These are phyloP conservation scores for Melanerpes aurifrons DNA, from an alignment of 2,113 vertebrate genomes.

Conservation along the genomic window DNA sequence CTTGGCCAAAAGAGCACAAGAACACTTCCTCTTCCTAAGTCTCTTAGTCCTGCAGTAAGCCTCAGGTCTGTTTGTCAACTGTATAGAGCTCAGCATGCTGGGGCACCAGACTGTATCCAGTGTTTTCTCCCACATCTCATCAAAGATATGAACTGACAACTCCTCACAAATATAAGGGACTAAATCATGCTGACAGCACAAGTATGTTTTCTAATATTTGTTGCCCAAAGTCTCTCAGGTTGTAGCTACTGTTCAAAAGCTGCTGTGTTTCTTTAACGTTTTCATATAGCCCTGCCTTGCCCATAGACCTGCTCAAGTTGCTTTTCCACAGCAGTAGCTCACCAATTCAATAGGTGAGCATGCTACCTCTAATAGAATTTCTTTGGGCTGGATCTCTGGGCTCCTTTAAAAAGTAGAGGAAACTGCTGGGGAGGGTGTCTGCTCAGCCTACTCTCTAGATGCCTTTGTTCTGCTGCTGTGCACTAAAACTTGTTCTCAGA, in stretches of 20 bases:
- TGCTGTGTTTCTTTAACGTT: background rate
- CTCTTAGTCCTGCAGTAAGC: background rate
- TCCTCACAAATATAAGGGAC: background rate
- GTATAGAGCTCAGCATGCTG: background rate
- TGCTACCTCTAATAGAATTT: background rate
- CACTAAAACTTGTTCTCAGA: background rate
- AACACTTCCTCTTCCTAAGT: background rate
- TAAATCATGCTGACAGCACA: background rate
- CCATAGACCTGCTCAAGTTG: background rate
- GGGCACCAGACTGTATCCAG: background rate
- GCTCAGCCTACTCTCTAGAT: background rate
- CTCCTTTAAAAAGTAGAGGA: background rate
- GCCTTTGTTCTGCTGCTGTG: background rate
- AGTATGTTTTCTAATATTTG: background rate
- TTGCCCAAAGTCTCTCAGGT: background rate
- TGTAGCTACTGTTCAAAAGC: background rate
- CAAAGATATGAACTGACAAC: background rate
- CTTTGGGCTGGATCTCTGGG: background rate
- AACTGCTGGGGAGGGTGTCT: background rate
- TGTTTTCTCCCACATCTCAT: background rate
- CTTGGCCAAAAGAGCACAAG: too few relatives aligned
- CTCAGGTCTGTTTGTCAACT: background rate
- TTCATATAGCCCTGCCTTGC: background rate
- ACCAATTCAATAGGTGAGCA: background rate
- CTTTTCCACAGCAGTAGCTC: background rate